Base-by-base conservation (phyloP, 2,113 vertebrate genomes). In the Opisthocomus hoazin region DNA sequence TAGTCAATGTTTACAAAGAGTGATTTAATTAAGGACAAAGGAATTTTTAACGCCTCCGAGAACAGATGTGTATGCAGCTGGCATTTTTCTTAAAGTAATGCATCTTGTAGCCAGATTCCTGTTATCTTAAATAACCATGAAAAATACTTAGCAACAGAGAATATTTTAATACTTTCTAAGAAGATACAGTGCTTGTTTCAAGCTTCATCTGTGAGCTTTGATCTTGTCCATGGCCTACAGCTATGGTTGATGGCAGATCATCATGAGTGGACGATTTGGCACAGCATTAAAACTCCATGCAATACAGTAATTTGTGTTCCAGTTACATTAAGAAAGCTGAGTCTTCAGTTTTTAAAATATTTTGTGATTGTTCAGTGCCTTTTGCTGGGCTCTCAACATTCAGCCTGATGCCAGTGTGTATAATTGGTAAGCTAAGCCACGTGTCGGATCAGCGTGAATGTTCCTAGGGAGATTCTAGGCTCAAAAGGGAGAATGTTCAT, bases 131-230 rank as follows among this genome's bases (percentile, higher is more conserved):
- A 77, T 79, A 57, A 69, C 45, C 50, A 66, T 82, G 34, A 37
- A 76, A 76, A 83, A 39, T 53, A 41, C 36, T 58, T 74, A 5
- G 39, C 13, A 48, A 36, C 17, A 34, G 27, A 61, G 71, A 74
- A 10, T 65, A 58, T 45, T 82, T 48, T 73, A 90, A 18, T 81
- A 32, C 87, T 75, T 87, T 73, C 9, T 37, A 24, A 73, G 32
- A 70, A 74, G 71, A 64, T 16, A 50, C 11, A 23, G 41, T 29
- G 13, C 86, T 91, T 84, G 23, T 89, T 93, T 91, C 50, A 76
- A 5, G 57, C 61, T 80, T 91, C n/a, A 10, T 64, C n/a, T 84
- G 45, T 54, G 54, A 84, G 90, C 93, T 96, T 94, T 96, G 83
- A 92, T 95, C 86, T 78, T 66, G 57, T 41, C 48, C 1, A 0